A percentile compares a stretch with the other conserved stretches of the same genome.
Conservation (phyloP, 2,113 vertebrate genomes). For the Puma concolor region DNA sequence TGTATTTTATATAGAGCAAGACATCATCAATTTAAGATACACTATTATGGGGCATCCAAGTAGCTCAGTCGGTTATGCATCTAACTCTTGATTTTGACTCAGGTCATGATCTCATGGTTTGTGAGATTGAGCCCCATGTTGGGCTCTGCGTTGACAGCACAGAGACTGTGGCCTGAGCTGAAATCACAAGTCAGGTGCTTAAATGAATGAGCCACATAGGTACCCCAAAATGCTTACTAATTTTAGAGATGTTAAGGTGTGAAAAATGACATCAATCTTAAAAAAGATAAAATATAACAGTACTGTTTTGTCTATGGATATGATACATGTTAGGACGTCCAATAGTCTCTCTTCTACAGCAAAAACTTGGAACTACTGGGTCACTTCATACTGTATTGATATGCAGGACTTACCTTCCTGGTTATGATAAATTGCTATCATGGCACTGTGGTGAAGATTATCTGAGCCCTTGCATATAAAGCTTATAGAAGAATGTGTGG, state of each 20-base stretch:
- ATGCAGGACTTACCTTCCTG: background rate
- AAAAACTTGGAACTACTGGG: background rate
- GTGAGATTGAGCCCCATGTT: no score
- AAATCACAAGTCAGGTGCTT: no score
- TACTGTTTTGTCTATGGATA: background rate
- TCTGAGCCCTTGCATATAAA: background rate
- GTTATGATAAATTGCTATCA: background rate
- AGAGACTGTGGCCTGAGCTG: no score
- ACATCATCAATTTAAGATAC: background rate
- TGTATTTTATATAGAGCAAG: background rate
- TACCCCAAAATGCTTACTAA: background rate
- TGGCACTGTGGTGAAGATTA: background rate
- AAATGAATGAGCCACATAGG: no score
- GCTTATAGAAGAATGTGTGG: background rate
- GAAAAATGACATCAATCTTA: background rate
- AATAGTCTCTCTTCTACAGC: background rate
- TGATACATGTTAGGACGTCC: background rate
- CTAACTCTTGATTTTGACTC: no score
- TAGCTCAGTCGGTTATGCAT: no score
- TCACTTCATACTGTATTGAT: background rate
- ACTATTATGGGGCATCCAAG: background rate
- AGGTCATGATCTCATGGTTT: no score
- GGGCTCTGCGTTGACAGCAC: no score
- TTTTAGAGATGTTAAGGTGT: background rate
- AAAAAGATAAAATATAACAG: background rate